Evolutionary conservation across 2,888 invertebrate species (phyloP).

Genomic region (Pheosia gnoma): DNA sequence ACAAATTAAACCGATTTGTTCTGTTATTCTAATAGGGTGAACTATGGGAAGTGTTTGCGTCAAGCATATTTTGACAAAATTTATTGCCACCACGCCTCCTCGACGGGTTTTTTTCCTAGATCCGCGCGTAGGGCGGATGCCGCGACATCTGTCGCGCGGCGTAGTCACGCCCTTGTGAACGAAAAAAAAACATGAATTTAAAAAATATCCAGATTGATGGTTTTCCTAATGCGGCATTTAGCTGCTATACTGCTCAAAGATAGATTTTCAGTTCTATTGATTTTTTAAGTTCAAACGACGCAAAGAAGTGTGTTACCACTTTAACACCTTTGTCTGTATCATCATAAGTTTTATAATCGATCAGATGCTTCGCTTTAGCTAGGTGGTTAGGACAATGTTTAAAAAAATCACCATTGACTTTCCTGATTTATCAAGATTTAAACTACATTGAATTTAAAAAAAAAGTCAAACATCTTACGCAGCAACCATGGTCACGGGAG

Average conservation of each 20-base stretch:
- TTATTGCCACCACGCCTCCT: constrained; percentile 83
- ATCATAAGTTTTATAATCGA: too few species aligned
- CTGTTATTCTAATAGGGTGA: constrained; percentile 82
- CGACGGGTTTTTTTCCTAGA: constrained; percentile 63
- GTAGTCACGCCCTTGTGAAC: constrained; percentile 67
- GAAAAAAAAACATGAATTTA: constrained; percentile 53
- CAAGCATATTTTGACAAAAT: constrained; percentile 83
- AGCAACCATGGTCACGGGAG: too few species aligned
- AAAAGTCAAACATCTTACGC: too few species aligned
- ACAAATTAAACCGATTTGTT: constrained; percentile 82
- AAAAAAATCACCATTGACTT: too few species aligned
- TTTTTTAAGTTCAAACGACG: too few species aligned
- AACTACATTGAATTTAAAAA: too few species aligned
- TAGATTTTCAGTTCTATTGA: too few species aligned
- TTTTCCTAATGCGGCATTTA: constrained; percentile 14
- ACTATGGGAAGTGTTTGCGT: constrained; percentile 80
- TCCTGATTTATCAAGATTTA: too few species aligned
- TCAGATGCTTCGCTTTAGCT: too few species aligned
- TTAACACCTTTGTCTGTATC: too few species aligned
- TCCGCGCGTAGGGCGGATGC: constrained; percentile 68
- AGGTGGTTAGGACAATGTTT: too few species aligned
- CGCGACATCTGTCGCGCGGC: constrained; percentile 75
- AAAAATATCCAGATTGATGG: constrained; percentile 44
- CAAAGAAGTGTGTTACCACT: too few species aligned
- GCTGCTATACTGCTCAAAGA: neutral